Conservation (phyloP, 1,140 invertebrate genomes). For the Batillaria attramentaria region DNA sequence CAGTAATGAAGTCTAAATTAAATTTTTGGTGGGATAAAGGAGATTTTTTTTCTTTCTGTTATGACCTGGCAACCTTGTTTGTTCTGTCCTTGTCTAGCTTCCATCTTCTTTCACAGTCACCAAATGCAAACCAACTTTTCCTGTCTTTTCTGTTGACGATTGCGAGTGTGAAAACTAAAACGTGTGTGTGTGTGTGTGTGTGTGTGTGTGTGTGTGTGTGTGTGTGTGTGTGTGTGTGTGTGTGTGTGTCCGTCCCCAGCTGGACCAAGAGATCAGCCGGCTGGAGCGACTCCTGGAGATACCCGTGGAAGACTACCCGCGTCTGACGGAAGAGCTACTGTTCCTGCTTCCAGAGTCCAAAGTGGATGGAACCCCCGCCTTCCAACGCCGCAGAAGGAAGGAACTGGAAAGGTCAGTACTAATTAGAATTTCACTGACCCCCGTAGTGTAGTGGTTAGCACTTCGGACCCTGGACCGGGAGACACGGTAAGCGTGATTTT, state of each 20-base stretch:
- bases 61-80: no score
- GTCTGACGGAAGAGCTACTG: conserved; percentile 64
- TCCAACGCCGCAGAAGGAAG: conserved; percentile 20
- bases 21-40: no score
- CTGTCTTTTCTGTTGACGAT: no score
- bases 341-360: conserved; percentile 53
- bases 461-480: no score
- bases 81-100: no score
- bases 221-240: neutral
- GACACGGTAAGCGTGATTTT: no score
- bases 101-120: no score
- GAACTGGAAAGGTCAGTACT: conserved; percentile 31
- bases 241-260: conserved; percentile 40
- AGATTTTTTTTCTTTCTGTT: no score
- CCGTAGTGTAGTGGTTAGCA: no score
- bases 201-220: conserved; percentile 10
- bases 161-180: no score
- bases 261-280: conserved; percentile 85
- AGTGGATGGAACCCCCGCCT: conserved; percentile 49
- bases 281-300: conserved; percentile 79
- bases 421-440: neutral
- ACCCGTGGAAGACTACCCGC: conserved; percentile 75
- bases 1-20: no score
- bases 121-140: no score
- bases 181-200: neutral